Percentiles rank a stretch among this genome's conserved stretches.
These are phyloP conservation scores for Popillia japonica DNA, from an alignment of 1,140 invertebrate species.

Conservation along the genomic window DNA sequence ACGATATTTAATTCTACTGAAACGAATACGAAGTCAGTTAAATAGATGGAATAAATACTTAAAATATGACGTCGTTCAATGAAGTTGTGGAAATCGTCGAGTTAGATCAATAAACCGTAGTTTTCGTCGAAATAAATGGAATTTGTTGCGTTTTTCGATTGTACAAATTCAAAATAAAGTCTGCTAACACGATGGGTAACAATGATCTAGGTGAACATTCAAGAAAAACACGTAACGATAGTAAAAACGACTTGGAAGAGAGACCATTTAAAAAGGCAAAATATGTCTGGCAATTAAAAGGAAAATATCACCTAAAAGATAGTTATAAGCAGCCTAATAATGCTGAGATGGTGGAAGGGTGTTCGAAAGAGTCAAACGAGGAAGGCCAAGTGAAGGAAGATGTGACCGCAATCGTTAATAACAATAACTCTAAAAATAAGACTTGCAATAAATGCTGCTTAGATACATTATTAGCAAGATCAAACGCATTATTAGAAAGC, in stretches of 20 bases:
- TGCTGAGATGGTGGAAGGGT: background rate
- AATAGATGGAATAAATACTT: no score
- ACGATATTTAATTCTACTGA: no score
- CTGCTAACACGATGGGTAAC: conserved; percentile 7
- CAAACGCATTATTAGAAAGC: conserved; percentile 50
- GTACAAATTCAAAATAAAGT: background rate
- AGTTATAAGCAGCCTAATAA: conserved; percentile 39
- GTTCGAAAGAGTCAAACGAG: background rate
- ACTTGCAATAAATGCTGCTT: conserved; percentile 40
- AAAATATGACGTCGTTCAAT: no score
- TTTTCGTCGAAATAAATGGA: background rate
- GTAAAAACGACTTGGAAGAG: conserved; percentile 57
- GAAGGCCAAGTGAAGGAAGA: background rate
- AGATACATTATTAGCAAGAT: conserved; percentile 51
- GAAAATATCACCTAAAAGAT: conserved; percentile 67
- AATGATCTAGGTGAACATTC: conserved; percentile 31
- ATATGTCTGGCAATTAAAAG: conserved; percentile 72
- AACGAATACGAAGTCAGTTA: no score
- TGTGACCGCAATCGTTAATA: background rate
- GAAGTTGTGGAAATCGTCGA: background rate
- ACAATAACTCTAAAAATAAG: conserved; percentile 37
- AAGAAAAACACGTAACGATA: background rate
- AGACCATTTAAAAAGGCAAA: conserved; percentile 70
- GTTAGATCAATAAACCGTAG: background rate
- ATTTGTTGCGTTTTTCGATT: background rate